Evolutionary conservation across 1,140 invertebrate genomes (phyloP).

Genomic region (Drosophila navojoa): DNA sequence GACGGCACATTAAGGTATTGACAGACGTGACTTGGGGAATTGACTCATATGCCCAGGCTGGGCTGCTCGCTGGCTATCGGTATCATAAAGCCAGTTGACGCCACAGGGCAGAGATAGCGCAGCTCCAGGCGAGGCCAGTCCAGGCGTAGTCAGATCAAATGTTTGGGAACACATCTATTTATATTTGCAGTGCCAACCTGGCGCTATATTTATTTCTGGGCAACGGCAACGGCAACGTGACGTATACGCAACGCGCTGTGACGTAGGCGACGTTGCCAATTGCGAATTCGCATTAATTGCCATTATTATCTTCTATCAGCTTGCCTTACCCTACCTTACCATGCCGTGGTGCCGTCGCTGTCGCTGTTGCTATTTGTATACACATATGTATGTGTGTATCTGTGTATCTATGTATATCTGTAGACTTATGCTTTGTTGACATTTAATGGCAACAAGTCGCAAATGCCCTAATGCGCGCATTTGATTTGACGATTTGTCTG

Average conservation of each 20-base stretch:
- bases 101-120: constrained; percentile 2
- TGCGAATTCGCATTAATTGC: constrained; percentile 67
- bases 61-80: not conserved
- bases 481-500: constrained; percentile 33
- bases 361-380: not conserved
- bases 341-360: not conserved
- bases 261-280: constrained; percentile 49
- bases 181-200: constrained; percentile 16
- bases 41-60: not conserved
- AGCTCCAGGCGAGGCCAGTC: too few relatives aligned
- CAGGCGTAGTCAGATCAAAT: not conserved
- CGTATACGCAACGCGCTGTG: constrained; percentile 63
- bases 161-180: constrained; percentile 26
- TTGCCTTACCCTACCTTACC: not conserved
- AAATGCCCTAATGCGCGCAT: constrained; percentile 38
- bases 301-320: constrained; percentile 53
- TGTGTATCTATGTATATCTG: too few relatives aligned
- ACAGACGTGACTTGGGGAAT: too few relatives aligned
- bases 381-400: not conserved
- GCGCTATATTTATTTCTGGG: constrained; percentile 35
- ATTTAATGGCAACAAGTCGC: constrained; percentile 55
- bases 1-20: too few relatives aligned
- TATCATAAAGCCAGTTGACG: constrained; percentile 37
- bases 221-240: constrained; percentile 34
- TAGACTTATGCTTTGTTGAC: constrained; percentile 20